Base-by-base conservation (phyloP, 2,888 invertebrate species). In the Patella depressa region DNA sequence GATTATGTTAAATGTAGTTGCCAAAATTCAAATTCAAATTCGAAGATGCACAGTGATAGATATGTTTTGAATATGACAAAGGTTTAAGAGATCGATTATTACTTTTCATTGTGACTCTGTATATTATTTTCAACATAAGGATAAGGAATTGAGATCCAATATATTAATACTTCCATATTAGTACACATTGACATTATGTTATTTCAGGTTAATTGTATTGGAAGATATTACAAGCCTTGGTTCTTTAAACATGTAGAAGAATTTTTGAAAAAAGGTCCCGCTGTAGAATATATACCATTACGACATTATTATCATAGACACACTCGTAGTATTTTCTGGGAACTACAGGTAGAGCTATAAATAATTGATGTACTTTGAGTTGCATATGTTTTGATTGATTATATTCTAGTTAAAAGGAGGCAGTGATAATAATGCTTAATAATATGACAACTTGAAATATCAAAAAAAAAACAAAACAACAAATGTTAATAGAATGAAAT, bases 231-330 rank as follows among this genome's bases (percentile, higher is more conserved):
- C 90, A 95, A 96, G 82, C 95, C 96, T 11, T 96, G 96, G 96
- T 96, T 96, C 92, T 96, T 94, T 92, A 94, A 93, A 79, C 95
- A 96, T 90, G 96, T 95, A 0, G 93, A 94, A 87, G 91, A 90
- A 0, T 93, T 93, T 84, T 82, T 91, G 73, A 81, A 81, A 45
- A 80, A 79, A 14, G 89, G 89, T 0, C 78, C 85, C 5, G 90
- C 89, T 0, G 91, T 91, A 2, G 96, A 96, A 87, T 96, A 95
- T 91, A 95, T 96, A 75, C 96, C 96, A 0, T 91, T 96, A 2
- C 91, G 96, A 74, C 95, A 96, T 89, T 96, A 96, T 92, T 96
- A 96, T 88, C 96, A 96, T 90, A 93, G 96, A 74, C 96, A 96
- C 87, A 95, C 95, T 0, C 93, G 94, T 82, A 95, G 96, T 81